phyloP scores from a whole-genome alignment of 2,797 vertebrate species.

The Scleropages formosus region DNA sequence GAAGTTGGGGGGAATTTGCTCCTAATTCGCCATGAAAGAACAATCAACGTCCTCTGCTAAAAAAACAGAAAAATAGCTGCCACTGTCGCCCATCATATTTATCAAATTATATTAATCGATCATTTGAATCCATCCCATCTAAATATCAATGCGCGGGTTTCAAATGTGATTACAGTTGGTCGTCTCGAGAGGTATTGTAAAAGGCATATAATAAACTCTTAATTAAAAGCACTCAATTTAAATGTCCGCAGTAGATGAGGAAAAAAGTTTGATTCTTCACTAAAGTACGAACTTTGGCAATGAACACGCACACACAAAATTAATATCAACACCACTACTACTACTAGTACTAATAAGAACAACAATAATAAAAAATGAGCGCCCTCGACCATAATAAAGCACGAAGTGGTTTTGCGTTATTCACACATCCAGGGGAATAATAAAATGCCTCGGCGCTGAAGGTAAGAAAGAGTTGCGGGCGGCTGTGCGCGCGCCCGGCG shows the following conservation, averaged over 20 bases:
- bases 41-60: constrained; percentile 11
- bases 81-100: constrained; percentile 20
- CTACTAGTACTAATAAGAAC: background rate
- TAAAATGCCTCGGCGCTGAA: background rate
- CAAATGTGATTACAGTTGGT: constrained; percentile 10
- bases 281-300: constrained; percentile 1
- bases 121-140: constrained; percentile 10
- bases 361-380: constrained; percentile 4
- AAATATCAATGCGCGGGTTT: constrained; percentile 19
- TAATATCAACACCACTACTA: background rate
- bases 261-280: background rate
- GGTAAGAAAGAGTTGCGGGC: too few species aligned
- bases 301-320: background rate
- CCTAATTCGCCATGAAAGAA: constrained; percentile 25
- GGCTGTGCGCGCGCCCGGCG: too few species aligned
- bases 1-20: constrained; percentile 23
- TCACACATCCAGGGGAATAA: background rate
- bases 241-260: constrained; percentile 2
- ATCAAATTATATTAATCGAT: constrained; percentile 24
- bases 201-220: constrained; percentile 4
- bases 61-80: constrained; percentile 14
- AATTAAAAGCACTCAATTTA: constrained; percentile 1
- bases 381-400: background rate
- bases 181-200: background rate
- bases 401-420: background rate